These are phyloP conservation scores for Helleia helle DNA, from an alignment of 2,888 invertebrate species.

Conservation along the genomic window DNA sequence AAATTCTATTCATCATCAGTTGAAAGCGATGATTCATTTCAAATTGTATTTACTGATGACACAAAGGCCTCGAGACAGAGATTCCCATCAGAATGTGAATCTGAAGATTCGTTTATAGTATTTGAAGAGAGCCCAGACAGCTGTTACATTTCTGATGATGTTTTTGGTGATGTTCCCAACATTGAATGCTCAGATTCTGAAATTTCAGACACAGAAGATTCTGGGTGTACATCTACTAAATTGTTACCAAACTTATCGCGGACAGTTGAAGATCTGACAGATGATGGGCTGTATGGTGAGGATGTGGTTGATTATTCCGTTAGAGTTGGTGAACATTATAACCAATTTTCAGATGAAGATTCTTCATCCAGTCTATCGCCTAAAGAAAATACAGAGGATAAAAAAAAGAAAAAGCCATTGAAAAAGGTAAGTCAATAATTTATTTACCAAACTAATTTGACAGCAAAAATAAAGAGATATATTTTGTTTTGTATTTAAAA, in stretches of 20 bases:
- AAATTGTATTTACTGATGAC: constrained; percentile 56
- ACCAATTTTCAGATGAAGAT: too few species aligned
- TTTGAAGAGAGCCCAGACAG: constrained; percentile 57
- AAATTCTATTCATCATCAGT: constrained; percentile 42
- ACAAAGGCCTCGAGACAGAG: constrained; percentile 28
- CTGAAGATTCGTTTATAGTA: constrained; percentile 74
- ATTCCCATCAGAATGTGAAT: constrained; percentile 65
- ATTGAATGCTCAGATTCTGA: constrained; percentile 23
- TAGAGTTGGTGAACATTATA: constrained; percentile 20
- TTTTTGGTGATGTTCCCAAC: constrained; percentile 38
- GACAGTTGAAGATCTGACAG: constrained; percentile 52
- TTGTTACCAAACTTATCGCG: constrained; percentile 31
- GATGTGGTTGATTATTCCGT: constrained; percentile 53
- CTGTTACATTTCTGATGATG: constrained; percentile 54
- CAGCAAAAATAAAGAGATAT: too few species aligned
- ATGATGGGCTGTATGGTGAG: constrained; percentile 47
- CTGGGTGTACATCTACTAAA: constrained; percentile 15
- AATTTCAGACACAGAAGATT: constrained; percentile 21
- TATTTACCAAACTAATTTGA: too few species aligned
- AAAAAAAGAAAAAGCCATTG: background rate
- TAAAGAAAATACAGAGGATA: too few species aligned
- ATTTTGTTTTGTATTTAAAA: too few species aligned
- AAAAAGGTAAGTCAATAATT: constrained; percentile 8
- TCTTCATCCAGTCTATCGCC: too few species aligned
- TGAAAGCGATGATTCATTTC: constrained; percentile 58